phyloP scores from a whole-genome alignment of 2,113 vertebrate species.

The Dasyurus viverrinus region DNA sequence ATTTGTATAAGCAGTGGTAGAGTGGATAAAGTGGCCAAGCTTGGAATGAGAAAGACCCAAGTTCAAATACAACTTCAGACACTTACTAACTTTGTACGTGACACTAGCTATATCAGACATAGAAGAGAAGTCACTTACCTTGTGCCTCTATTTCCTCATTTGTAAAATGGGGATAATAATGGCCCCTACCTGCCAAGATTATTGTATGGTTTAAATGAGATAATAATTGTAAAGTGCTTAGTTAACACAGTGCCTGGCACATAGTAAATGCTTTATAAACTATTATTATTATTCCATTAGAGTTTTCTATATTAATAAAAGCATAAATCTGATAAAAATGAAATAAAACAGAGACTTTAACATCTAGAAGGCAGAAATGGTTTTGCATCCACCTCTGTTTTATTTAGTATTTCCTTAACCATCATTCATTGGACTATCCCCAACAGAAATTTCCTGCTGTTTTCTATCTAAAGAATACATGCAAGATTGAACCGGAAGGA shows the following conservation, averaged over 20 bases:
- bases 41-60: not conserved
- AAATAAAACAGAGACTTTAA: not conserved
- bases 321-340: not conserved
- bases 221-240: not conserved
- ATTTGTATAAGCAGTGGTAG: not conserved
- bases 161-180: not conserved
- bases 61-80: not conserved
- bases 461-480: not conserved
- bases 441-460: slow-evolving; percentile 18
- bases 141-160: not conserved
- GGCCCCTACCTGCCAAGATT: not conserved
- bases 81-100: not conserved
- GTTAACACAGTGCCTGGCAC: not conserved
- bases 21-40: not conserved
- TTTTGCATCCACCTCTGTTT: not conserved
- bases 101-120: too few relatives aligned
- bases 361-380: not conserved
- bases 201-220: not conserved
- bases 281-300: not conserved
- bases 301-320: not conserved
- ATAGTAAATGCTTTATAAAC: not conserved
- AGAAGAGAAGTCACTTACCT: not conserved
- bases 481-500: not conserved
- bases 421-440: not conserved
- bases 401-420: not conserved